A percentile compares a stretch with the other conserved stretches of the same genome.
Evolutionary conservation across 1,140 invertebrate genomes (phyloP).

Genomic region (Elymnias hypermnestra): DNA sequence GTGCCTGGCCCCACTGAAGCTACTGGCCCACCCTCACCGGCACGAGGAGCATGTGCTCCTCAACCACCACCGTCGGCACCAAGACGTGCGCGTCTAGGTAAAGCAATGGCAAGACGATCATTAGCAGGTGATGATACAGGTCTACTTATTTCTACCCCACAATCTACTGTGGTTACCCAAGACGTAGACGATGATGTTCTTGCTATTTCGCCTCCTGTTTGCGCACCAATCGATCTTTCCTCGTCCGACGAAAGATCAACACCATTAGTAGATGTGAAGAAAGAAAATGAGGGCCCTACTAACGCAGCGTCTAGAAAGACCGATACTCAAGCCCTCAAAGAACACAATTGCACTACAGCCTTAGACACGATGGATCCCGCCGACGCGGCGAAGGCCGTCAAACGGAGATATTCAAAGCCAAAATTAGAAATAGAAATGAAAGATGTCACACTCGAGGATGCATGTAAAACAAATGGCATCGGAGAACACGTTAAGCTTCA

Average conservation of each 20-base stretch:
- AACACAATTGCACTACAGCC: conserved; percentile 54
- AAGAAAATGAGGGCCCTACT: conserved; percentile 66
- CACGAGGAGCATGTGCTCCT: conserved; percentile 78
- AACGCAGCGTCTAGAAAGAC: conserved; percentile 45
- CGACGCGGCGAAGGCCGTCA: conserved; percentile 51
- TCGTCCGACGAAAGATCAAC: conserved; percentile 68
- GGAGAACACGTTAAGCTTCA: conserved; percentile 74
- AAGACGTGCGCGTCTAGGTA: conserved; percentile 80
- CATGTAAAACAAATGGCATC: conserved; percentile 69
- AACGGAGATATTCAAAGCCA: conserved; percentile 60
- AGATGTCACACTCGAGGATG: conserved; percentile 64
- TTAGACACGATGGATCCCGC: conserved; percentile 32
- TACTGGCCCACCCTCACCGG: conserved; percentile 81
- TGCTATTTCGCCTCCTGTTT: conserved; percentile 58
- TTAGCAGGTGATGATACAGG: conserved; percentile 67
- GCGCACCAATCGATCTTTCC: conserved; percentile 64
- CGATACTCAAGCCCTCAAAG: conserved; percentile 60
- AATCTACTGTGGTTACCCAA: conserved; percentile 32
- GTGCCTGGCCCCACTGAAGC: conserved; percentile 71
- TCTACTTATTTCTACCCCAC: conserved; percentile 36
- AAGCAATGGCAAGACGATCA: conserved; percentile 80
- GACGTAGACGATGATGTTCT: conserved; percentile 64
- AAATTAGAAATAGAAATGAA: conserved; percentile 72
- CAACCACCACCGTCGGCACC: conserved; percentile 63
- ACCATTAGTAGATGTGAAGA: conserved; percentile 67